Evolutionary conservation across 2,797 vertebrate genomes (phyloP).

Genomic region (Argentina silus): DNA sequence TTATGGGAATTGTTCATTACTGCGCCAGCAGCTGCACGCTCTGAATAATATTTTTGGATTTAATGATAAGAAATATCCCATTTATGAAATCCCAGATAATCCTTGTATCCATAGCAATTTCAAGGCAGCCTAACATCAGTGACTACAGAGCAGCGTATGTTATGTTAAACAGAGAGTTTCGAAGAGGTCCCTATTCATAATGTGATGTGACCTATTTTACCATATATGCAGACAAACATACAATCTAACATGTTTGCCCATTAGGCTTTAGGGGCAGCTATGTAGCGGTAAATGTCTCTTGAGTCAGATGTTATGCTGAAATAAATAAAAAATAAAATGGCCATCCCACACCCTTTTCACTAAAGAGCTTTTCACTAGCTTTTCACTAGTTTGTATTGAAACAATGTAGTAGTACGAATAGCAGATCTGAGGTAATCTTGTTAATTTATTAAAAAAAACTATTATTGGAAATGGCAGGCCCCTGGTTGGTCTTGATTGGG

Average conservation of each 20-base stretch:
- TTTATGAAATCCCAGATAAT: constrained; percentile 67
- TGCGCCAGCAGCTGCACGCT: constrained; percentile 62
- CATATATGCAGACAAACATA: constrained; percentile 52
- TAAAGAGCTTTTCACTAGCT: too few species aligned
- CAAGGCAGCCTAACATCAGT: constrained; percentile 50
- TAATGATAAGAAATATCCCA: constrained; percentile 59
- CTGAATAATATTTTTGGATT: constrained; percentile 66
- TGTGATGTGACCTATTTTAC: constrained; percentile 69
- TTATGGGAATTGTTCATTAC: constrained; percentile 64
- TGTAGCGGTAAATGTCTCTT: constrained; percentile 49
- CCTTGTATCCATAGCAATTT: constrained; percentile 70
- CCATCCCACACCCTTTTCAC: too few species aligned
- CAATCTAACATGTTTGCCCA: constrained; percentile 54
- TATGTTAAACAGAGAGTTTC: constrained; percentile 35
- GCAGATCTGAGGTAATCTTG: too few species aligned
- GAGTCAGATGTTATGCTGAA: too few species aligned
- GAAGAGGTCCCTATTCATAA: constrained; percentile 61
- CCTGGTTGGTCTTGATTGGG: not conserved
- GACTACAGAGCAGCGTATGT: constrained; percentile 24
- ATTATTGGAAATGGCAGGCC: too few species aligned
- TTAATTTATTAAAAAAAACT: too few species aligned
- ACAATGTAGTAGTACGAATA: too few species aligned
- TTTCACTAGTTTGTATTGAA: too few species aligned
- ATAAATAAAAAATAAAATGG: too few species aligned
- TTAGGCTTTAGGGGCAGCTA: constrained; percentile 58